Evolutionary conservation across 2,113 vertebrate genomes (phyloP), one percentile per base, ranked within the genome.

Genomic region (Macrotis lagotis): DNA sequence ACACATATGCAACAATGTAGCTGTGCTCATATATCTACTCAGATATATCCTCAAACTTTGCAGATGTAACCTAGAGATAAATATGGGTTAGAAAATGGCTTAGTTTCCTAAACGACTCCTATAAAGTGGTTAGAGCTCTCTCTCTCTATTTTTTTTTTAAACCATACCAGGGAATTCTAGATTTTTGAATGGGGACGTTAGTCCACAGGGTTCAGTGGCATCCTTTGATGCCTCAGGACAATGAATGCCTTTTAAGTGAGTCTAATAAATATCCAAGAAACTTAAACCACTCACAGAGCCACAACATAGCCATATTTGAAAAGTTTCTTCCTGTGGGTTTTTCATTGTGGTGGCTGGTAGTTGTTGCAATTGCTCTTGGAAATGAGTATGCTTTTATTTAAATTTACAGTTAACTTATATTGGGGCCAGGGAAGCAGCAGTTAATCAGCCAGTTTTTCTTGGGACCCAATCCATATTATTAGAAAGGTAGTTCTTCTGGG

Each of bases 291-390:
- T 96, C 74, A 83, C 16, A 9, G 83, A 96, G 91, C 89, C 91
- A 91, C 93, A 93, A 94, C 92, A 91, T n/a, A 48, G 89, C n/a
- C 37, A 47, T 83, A 93, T 95, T 48, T 91, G 90, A 95, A 59
- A 83, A 91, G 90, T 96, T 94, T 93, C 96, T 96, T 95, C 92
- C 93, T 93, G 90, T 94, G 83, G 89, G 48, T 93, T 97, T 96
- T 96, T 44, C 93, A 92, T 8, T 52, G 89, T 93, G 89, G 91
- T 88, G 51, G 51, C 48, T 95, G 51, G 47, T 91, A 37, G 50
- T 47, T 48, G 28, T 88, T 74, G 50, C 90, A 83, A 91, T 90
- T 44, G 90, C 37, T 12, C 3, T 47, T 1, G 8, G 25, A 48
- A 12, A 22, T 0, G 26, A 31, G 50, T 91, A 44, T 49, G 59